Percentiles rank a stretch among this genome's conserved stretches.
Evolutionary conservation across 2,113 vertebrate genomes (phyloP).

Genomic region (Petaurus breviceps): DNA sequence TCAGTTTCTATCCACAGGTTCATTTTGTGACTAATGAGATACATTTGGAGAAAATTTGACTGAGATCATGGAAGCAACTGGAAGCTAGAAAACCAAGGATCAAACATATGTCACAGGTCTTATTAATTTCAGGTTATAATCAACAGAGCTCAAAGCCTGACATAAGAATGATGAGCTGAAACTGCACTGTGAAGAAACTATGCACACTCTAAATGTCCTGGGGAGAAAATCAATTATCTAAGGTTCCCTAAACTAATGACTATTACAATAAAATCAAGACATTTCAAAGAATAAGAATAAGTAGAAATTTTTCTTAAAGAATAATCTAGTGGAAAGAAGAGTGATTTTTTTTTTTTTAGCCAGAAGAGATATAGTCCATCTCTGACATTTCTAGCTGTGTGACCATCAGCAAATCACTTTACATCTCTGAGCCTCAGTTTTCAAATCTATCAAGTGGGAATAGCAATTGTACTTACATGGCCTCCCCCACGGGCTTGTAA

Average conservation of each 20-base stretch:
- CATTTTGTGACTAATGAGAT: background rate
- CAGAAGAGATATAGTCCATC: background rate
- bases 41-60: background rate
- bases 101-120: background rate
- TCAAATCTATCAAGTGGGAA: background rate
- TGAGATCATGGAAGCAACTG: background rate
- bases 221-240: background rate
- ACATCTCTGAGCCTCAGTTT: background rate
- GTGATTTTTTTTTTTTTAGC: background rate
- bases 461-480: background rate
- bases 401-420: background rate
- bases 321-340: background rate
- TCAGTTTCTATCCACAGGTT: background rate
- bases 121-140: background rate
- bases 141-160: background rate
- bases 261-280: background rate
- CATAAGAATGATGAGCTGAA: background rate
- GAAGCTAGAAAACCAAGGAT: background rate
- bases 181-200: background rate
- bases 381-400: background rate
- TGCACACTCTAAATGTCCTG: background rate
- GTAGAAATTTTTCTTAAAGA: constrained; percentile 2
- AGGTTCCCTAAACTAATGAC: background rate
- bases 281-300: background rate
- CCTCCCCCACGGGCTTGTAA: background rate